A percentile compares a stretch with the other conserved stretches of the same genome.
Conservation (phyloP, 2,113 vertebrate species). For the Ondatra zibethicus region DNA sequence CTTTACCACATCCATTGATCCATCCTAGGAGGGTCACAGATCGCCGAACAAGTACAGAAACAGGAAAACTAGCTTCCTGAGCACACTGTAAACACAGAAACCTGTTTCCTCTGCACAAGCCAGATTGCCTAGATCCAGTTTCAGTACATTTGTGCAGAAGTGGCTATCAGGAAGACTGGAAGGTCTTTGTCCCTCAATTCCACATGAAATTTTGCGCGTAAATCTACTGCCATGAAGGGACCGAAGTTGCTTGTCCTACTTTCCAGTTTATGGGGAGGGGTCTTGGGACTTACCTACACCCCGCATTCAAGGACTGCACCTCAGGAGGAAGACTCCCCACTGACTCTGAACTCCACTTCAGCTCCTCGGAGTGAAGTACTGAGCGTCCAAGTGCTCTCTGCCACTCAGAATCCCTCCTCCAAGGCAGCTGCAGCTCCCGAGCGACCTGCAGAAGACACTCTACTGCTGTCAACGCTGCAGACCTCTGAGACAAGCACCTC, state of each 20-base stretch:
- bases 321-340: slow-evolving; percentile 24
- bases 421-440: background rate
- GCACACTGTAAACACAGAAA: slow-evolving; percentile 81
- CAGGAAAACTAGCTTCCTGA: slow-evolving; percentile 88
- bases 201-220: background rate
- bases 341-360: slow-evolving; percentile 19
- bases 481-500: background rate
- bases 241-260: slow-evolving; percentile 76
- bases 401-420: background rate
- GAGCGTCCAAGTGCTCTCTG: background rate
- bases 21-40: slow-evolving; percentile 79
- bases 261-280: slow-evolving; percentile 66
- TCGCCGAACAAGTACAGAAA: slow-evolving; percentile 82
- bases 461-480: background rate
- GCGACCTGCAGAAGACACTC: background rate
- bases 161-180: background rate
- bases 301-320: slow-evolving; percentile 32
- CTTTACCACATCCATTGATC: slow-evolving; percentile 68
- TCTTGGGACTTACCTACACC: slow-evolving; percentile 37
- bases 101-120: slow-evolving; percentile 87
- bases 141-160: slow-evolving; percentile 68
- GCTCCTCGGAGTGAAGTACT: background rate
- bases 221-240: slow-evolving; percentile 78
- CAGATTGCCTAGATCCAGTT: slow-evolving; percentile 62
- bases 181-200: background rate